Base-by-base conservation (phyloP, 1,140 invertebrate species). In the Drosophila pruinosa region DNA sequence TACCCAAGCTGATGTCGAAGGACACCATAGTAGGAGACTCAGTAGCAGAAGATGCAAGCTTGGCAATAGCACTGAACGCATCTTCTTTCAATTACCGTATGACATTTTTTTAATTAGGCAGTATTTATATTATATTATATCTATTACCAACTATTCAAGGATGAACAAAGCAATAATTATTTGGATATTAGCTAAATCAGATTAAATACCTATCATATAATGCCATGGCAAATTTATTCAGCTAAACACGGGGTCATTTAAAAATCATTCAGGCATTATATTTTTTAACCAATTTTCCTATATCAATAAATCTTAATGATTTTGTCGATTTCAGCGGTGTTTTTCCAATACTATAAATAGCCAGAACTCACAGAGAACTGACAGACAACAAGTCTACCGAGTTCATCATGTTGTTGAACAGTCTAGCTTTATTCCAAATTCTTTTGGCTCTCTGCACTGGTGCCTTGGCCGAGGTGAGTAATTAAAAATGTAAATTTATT, bases 11-110 rank as follows among this genome's bases (percentile, higher is more conserved):
- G 36, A 56, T 14, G 26, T 31, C 45, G 34, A 10, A 19, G 77
- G 77, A 28, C 38, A 38, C 19, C 62, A 14, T 19, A 69, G 24
- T 41, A 58, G 21, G 10, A 85, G 17, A 14, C 56, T 4, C 2
- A 86, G 1, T 14, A 36, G 12, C 14, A 68, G 8, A n/a, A 54
- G 10, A 15, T 43, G 19, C 3, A 41, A 71, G 52, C 47, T 50
- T 50, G 21, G 28, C 5, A 7, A 28, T 4, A 63, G 19, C 52
- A 73, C 48, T 43, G 52, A 15, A 41, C 72, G 34, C 78, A 88
- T 89, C 72, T 89, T 69, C 12, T 8, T 53, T 45, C 36, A 79
- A 77, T 69, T 77, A 74, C 17, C 41, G 48, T 75, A 58, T 83
- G 36, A 12, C 19, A 39, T 10, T 47, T 48, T 61, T 75, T 45